Evolutionary conservation across 2,888 invertebrate genomes (phyloP), one percentile per base, ranked within the genome.

Genomic region (Pimpla rufipes): DNA sequence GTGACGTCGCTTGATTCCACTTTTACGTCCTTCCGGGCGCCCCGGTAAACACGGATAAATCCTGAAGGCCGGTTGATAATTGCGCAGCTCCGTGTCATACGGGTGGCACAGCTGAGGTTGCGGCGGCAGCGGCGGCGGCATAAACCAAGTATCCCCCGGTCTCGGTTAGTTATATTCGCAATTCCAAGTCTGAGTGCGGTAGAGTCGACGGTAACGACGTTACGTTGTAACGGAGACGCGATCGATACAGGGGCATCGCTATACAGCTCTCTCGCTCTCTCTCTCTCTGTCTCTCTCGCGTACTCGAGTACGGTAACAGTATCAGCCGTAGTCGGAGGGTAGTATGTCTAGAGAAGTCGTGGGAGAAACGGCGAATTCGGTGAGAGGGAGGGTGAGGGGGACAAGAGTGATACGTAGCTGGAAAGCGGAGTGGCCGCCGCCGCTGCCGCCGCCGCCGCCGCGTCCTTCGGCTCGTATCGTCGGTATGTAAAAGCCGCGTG

Each of bases 91-190:
- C 29, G 29, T n/a, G n/a, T 29, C 29, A 29, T 5, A 29, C 29
- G 29, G 3, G 2, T 29, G 3, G 29, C 29, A 10, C 5, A 18
- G 42, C 57, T 71, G 71, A 71, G 71, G 40, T 71, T 71, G 40
- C 55, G 21, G n/a, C 5, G 18, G 42, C 57, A 57, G 71, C 57
- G 71, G 40, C 57, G 57, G 40, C 55, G 21, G 29, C 55, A 66
- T 37, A 40, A 37, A 40, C 64, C 29, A n/a, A 52, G 62, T 45
- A 67, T 52, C 23, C 55, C 29, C 35, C 52, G 29, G 55, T 66
- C 23, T 66, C 52, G 66, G 55, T 76, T 76, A 45, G 75, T 76
- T 76, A 66, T 35, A 76, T 52, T 76, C 66, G 55, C 37, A 16
- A 76, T 66, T 76, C 75, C 42, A 23, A 23, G 66, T 21, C 55